phyloP scores from a whole-genome alignment of 2,797 vertebrate species.

The Lutra lutra region DNA sequence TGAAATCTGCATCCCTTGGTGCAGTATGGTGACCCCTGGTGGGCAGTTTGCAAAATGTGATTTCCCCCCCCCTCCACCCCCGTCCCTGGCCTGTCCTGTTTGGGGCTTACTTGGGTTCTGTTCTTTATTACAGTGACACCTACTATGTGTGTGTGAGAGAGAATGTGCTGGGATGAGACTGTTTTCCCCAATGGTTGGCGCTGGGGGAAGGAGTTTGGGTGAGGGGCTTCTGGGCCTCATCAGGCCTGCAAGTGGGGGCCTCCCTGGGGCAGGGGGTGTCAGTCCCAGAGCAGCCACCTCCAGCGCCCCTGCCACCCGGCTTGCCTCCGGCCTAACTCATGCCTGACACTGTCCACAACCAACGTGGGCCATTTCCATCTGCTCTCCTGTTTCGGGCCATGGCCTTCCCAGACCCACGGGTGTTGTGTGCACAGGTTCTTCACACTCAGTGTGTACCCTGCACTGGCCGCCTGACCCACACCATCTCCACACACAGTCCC shows the following conservation, averaged over 20 bases:
- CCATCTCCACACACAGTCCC: not conserved
- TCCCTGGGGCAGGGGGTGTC: too few species aligned
- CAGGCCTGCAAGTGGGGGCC: not conserved
- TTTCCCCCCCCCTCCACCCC: accelerated
- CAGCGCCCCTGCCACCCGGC: not conserved
- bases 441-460: not conserved
- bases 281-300: not conserved
- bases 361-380: not conserved
- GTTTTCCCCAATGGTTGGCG: not conserved
- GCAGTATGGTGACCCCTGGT: not conserved
- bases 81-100: not conserved
- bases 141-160: not conserved
- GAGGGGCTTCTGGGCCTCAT: constrained; percentile 1
- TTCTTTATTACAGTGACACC: not conserved
- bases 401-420: not conserved
- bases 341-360: not conserved
- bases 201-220: not conserved
- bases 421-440: not conserved
- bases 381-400: not conserved
- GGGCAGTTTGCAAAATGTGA: constrained; percentile 65
- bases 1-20: not conserved
- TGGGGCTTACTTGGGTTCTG: not conserved
- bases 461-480: not conserved
- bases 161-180: not conserved
- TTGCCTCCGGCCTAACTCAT: not conserved